Evolutionary conservation across 2,888 invertebrate genomes (phyloP).

Genomic region (Eupithecia dodoneata): DNA sequence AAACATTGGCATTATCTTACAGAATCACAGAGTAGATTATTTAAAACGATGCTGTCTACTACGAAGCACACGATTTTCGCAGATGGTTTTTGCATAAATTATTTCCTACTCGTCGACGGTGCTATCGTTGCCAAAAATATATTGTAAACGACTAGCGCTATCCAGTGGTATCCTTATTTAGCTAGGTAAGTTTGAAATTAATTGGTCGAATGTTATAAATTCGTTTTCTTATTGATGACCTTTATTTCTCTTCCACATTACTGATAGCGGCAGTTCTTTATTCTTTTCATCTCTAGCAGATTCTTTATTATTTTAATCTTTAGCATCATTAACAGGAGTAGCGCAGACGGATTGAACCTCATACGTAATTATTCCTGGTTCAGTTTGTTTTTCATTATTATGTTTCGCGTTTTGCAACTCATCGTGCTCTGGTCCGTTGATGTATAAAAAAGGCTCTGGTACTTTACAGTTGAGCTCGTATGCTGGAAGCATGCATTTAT

Average conservation of each 20-base stretch:
- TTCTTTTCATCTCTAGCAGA: not conserved
- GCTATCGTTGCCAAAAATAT: too few species aligned
- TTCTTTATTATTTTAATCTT: not conserved
- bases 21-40: too few species aligned
- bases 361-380: not conserved
- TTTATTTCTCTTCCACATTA: not conserved
- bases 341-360: not conserved
- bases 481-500: not conserved
- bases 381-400: too few species aligned
- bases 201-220: not conserved
- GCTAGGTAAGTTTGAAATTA: not conserved
- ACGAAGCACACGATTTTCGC: too few species aligned
- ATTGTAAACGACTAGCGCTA: too few species aligned
- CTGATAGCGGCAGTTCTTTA: not conserved
- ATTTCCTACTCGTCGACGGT: too few species aligned
- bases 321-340: not conserved
- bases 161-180: not conserved
- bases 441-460: constrained; percentile 2
- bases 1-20: too few species aligned
- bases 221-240: not conserved
- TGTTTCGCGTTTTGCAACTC: not conserved
- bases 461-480: not conserved
- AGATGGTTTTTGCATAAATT: too few species aligned
- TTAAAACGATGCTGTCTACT: too few species aligned
- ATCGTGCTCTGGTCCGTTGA: not conserved